phyloP scores from a whole-genome alignment of 2,888 invertebrate species.

The Morinoia aosen region DNA sequence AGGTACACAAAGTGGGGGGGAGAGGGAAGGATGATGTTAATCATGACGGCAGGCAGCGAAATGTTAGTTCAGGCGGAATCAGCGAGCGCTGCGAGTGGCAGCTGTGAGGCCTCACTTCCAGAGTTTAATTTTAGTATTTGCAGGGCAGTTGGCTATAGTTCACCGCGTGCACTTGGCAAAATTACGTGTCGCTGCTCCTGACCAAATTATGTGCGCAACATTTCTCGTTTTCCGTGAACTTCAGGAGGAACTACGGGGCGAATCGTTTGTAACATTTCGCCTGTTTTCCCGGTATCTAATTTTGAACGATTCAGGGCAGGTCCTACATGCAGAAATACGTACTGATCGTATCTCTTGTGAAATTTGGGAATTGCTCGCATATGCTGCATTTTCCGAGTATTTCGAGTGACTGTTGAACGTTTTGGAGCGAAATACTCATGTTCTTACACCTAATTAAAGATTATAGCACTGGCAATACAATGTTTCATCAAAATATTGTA shows the following conservation, averaged over 20 bases:
- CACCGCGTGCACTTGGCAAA: not conserved
- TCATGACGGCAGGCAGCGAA: not conserved
- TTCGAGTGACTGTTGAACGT: no score
- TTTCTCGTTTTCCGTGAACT: not conserved
- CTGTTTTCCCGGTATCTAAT: not conserved
- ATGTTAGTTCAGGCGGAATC: not conserved
- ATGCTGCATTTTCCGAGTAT: no score
- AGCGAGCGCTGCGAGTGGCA: not conserved
- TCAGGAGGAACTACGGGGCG: not conserved
- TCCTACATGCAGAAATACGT: no score
- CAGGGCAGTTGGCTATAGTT: not conserved
- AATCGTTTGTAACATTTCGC: not conserved
- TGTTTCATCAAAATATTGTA: no score
- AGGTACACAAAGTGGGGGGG: no score
- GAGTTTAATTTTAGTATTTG: not conserved
- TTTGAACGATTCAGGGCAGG: not conserved
- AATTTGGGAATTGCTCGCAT: no score
- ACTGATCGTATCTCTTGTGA: no score
- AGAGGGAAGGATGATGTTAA: not conserved
- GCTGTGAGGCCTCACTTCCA: no score
- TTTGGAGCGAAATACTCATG: no score
- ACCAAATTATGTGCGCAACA: not conserved
- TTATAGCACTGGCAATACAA: no score
- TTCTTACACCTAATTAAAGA: no score
- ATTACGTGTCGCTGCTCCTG: not conserved